Percentiles rank a stretch among this genome's conserved stretches.
These are phyloP conservation scores for Climacteris rufus DNA, from an alignment of 2,113 vertebrate species.

Conservation along the genomic window DNA sequence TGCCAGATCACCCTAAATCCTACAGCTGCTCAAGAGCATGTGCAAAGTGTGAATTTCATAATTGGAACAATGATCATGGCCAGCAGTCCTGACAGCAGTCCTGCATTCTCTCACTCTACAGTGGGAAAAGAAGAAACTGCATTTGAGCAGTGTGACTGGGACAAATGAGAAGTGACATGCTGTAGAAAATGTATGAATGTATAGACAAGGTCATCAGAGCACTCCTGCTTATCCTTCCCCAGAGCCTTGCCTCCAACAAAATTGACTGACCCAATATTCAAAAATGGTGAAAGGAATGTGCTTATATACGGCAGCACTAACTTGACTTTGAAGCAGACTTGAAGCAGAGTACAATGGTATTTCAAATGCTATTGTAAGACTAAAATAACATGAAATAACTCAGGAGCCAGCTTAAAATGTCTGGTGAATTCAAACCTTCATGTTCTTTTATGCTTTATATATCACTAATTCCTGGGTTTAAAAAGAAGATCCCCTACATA, in stretches of 20 bases:
- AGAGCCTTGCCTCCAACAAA: not conserved
- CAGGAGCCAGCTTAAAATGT: not conserved
- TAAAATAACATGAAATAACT: not conserved
- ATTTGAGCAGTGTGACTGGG: not conserved
- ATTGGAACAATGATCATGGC: not conserved
- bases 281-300: slow-evolving; percentile 4
- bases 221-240: not conserved
- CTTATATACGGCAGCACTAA: not conserved
- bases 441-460: not conserved
- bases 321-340: not conserved
- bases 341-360: not conserved
- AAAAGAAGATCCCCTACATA: not conserved
- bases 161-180: not conserved
- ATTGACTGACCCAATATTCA: not conserved
- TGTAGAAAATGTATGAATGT: not conserved
- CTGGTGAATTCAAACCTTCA: not conserved
- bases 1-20: not conserved
- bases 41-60: not conserved
- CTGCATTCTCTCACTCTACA: not conserved
- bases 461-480: not conserved
- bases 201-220: not conserved
- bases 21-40: not conserved
- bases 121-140: not conserved
- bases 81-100: not conserved
- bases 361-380: not conserved